Percentiles rank a stretch among this genome's conserved stretches.
Conservation (phyloP, 2,888 invertebrate genomes). For the Rhagophthalmus giganteus region DNA sequence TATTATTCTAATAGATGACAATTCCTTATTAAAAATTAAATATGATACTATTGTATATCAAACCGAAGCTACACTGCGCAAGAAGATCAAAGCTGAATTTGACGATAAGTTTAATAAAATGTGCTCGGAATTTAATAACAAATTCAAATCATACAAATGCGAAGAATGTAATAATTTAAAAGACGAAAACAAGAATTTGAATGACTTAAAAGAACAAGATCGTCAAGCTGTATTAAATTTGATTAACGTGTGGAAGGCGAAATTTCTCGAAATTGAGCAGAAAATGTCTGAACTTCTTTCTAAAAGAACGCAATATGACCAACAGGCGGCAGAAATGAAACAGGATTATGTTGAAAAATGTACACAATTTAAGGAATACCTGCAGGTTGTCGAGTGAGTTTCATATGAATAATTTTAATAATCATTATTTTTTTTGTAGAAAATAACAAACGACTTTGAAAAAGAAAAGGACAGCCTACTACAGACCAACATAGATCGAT, state of each 20-base stretch:
- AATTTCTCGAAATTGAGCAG: not conserved
- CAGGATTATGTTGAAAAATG: not conserved
- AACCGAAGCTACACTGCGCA: conserved; percentile 35
- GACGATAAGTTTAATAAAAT: conserved; percentile 28
- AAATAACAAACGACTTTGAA: not conserved
- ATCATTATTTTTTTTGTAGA: not conserved
- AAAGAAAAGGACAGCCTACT: not conserved
- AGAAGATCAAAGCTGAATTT: conserved; percentile 35
- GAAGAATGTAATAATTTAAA: not conserved
- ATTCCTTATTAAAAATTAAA: conserved; percentile 32
- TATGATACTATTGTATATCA: conserved; percentile 36
- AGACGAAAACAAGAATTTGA: not conserved
- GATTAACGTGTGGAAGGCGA: not conserved
- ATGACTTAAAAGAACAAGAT: not conserved
- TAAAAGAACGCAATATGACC: too few relatives aligned
- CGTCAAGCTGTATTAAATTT: not conserved
- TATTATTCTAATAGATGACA: conserved; percentile 18
- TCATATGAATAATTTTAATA: not conserved
- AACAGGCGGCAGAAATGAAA: not conserved
- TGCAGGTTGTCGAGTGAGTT: not conserved
- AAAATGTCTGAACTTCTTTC: not conserved
- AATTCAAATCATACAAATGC: not conserved
- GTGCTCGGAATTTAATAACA: not conserved
- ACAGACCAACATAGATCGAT: not conserved
- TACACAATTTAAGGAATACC: not conserved